Evolutionary conservation across 1,140 invertebrate genomes (phyloP).

Genomic region (Micrasema longulum): DNA sequence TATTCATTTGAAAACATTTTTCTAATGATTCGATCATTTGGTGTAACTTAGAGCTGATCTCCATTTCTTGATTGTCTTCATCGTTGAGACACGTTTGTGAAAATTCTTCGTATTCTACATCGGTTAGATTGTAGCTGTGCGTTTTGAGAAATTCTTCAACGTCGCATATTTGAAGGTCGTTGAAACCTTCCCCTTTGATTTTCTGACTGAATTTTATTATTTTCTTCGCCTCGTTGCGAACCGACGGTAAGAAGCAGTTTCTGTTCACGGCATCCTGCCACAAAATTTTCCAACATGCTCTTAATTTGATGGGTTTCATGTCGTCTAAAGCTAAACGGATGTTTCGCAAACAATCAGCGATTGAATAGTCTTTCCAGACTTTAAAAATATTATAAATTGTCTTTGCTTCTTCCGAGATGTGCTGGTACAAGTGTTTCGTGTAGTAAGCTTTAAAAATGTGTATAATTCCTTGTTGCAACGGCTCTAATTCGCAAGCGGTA

Average conservation of each 20-base stretch:
- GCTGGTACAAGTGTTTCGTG: not conserved
- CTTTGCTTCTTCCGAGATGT: not conserved
- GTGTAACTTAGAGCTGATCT: slow-evolving; percentile 7
- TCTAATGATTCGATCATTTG: slow-evolving; percentile 17
- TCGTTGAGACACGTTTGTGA: not conserved
- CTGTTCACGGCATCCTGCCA: slow-evolving; percentile 3
- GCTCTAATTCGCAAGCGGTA: not conserved
- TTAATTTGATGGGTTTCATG: slow-evolving; percentile 2
- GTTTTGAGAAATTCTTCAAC: slow-evolving; percentile 25
- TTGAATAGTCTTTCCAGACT: slow-evolving; percentile 15
- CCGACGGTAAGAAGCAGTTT: slow-evolving; percentile 2
- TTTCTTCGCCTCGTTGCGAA: slow-evolving; percentile 25
- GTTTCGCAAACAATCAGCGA: slow-evolving; percentile 20
- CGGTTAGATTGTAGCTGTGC: not conserved
- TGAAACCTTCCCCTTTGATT: slow-evolving; percentile 15
- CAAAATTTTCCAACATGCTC: slow-evolving; percentile 24
- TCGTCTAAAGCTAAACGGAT: slow-evolving; percentile 11
- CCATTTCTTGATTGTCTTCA: not conserved
- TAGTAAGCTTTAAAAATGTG: slow-evolving; percentile 27
- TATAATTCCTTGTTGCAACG: slow-evolving; percentile 6
- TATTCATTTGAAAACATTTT: slow-evolving; percentile 2
- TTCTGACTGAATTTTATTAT: slow-evolving; percentile 11
- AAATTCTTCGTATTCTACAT: slow-evolving; percentile 3
- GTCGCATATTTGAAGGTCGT: slow-evolving; percentile 2
- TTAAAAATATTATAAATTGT: not conserved